These are phyloP conservation scores for Bucorvus abyssinicus DNA, from an alignment of 2,797 vertebrate species.

Conservation along the genomic window DNA sequence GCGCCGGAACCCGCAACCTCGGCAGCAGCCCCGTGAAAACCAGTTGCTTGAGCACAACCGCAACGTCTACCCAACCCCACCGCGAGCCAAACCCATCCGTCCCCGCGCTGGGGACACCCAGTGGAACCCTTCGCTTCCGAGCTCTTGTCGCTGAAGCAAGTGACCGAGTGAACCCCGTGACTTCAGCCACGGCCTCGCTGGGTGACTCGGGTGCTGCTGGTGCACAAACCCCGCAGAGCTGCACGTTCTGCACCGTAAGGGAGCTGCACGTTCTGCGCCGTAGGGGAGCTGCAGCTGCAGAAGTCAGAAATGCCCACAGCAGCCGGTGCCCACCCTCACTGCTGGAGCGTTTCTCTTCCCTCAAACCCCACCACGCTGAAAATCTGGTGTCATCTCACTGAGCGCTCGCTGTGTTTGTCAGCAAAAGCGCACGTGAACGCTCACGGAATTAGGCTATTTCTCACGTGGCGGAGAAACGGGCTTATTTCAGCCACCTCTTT, in stretches of 20 bases:
- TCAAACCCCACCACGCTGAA: rapidly evolving
- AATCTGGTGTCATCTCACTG: rapidly evolving
- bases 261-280: background rate
- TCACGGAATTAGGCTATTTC: background rate
- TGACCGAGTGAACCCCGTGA: background rate
- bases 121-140: background rate
- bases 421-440: background rate
- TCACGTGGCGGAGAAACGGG: background rate
- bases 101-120: rapidly evolving
- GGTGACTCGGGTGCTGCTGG: background rate
- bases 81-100: background rate
- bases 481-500: background rate
- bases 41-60: background rate
- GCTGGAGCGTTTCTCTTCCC: background rate
- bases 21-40: background rate
- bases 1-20: background rate
- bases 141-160: background rate
- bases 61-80: background rate
- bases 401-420: background rate
- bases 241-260: background rate
- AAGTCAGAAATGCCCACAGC: background rate
- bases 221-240: background rate
- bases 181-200: background rate
- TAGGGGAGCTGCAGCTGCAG: background rate
- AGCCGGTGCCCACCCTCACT: background rate